A percentile compares a stretch with the other conserved stretches of the same genome.
Evolutionary conservation across 2,888 invertebrate species (phyloP).

Genomic region (Leucophenga maculata): DNA sequence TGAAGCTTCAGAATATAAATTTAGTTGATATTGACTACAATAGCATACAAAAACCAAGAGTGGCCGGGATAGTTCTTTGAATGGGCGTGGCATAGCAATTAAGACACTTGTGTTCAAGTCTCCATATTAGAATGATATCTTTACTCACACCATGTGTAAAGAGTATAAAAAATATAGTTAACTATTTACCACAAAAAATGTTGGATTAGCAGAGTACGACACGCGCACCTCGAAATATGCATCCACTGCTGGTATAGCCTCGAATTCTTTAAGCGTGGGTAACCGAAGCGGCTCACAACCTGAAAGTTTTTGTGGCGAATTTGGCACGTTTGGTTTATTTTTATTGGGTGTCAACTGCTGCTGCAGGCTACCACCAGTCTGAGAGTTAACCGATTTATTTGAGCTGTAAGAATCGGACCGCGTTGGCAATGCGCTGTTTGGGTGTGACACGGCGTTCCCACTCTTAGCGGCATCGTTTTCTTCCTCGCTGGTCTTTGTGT

Average conservation of each 20-base stretch:
- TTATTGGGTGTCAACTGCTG: slow-evolving; percentile 48
- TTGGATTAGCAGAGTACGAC: slow-evolving; percentile 83
- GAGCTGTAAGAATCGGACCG: slow-evolving; percentile 16
- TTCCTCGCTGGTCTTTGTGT: not conserved
- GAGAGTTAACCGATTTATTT: not conserved
- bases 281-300: slow-evolving; percentile 37
- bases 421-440: not conserved
- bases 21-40: no score
- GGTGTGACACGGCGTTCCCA: no score
- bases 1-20: no score
- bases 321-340: slow-evolving; percentile 52
- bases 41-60: no score
- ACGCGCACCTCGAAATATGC: slow-evolving; percentile 81
- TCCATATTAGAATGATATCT: no score
- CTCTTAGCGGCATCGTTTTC: no score
- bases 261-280: slow-evolving; percentile 52
- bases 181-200: slow-evolving; percentile 66
- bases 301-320: slow-evolving; percentile 51
- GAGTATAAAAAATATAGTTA: not conserved
- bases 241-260: slow-evolving; percentile 69
- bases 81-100: no score
- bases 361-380: slow-evolving; percentile 30
- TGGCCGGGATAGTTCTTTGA: no score
- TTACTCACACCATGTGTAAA: no score
- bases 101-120: no score